Evolutionary conservation across 2,888 invertebrate species (phyloP).

Genomic region (Oscheius sp.): DNA sequence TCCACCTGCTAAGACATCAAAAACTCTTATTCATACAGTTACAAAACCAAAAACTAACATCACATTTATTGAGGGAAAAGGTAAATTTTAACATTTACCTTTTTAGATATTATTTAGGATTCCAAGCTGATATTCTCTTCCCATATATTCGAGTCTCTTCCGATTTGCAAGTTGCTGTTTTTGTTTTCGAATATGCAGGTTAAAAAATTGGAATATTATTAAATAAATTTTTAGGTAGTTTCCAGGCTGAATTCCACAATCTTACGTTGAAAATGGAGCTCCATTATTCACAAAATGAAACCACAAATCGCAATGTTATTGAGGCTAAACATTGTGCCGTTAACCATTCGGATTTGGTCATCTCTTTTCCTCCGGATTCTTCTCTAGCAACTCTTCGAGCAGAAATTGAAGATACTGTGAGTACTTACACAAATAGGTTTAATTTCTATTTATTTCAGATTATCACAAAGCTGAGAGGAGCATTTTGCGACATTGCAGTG

Average conservation of each 20-base stretch:
- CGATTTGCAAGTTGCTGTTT: slow-evolving; percentile 33
- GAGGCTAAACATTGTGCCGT: slow-evolving; percentile 52
- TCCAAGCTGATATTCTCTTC: slow-evolving; percentile 41
- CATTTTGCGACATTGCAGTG: slow-evolving; percentile 49
- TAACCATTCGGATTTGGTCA: slow-evolving; percentile 39
- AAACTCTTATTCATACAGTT: slow-evolving; percentile 37
- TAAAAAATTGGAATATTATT: neutral
- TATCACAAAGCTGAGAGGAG: slow-evolving; percentile 30
- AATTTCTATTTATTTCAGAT: slow-evolving; percentile 17
- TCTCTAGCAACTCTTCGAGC: slow-evolving; percentile 30
- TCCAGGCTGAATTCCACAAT: slow-evolving; percentile 43
- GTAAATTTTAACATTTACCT: slow-evolving; percentile 17
- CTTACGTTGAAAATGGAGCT: slow-evolving; percentile 47
- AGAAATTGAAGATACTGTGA: slow-evolving; percentile 33
- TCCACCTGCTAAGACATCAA: slow-evolving; percentile 33
- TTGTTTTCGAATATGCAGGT: slow-evolving; percentile 43
- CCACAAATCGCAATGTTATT: slow-evolving; percentile 43
- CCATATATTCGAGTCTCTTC: slow-evolving; percentile 40
- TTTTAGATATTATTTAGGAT: slow-evolving; percentile 26
- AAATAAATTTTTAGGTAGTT: slow-evolving; percentile 29
- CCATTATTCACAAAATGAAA: slow-evolving; percentile 45
- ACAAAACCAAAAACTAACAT: slow-evolving; percentile 55
- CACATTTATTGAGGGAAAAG: slow-evolving; percentile 54
- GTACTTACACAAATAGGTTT: neutral
- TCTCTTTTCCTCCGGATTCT: slow-evolving; percentile 42